Evolutionary conservation across 2,113 vertebrate species (phyloP).

Genomic region (Hystrix brachyura): DNA sequence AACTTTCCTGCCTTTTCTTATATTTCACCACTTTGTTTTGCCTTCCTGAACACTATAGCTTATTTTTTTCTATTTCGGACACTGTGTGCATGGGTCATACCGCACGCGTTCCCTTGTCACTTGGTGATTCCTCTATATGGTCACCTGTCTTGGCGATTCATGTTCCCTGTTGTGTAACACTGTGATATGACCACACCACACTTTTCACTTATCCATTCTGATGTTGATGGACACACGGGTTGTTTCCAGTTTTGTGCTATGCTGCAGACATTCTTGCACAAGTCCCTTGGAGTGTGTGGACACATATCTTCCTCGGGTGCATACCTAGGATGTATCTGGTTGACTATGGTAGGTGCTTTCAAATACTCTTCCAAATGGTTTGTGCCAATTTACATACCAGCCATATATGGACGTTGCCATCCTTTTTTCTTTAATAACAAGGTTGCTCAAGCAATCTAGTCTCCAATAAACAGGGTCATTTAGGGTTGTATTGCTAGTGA

Average conservation of each 20-base stretch:
- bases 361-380: not conserved
- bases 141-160: rapidly evolving
- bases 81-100: rapidly evolving
- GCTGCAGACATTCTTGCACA: not conserved
- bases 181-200: not conserved
- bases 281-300: not conserved
- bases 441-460: not conserved
- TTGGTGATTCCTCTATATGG: not conserved
- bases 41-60: not conserved
- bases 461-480: slow-evolving; percentile 31
- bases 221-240: not conserved
- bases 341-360: not conserved
- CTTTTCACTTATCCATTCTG: not conserved
- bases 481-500: slow-evolving; percentile 47
- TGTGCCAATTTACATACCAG: not conserved
- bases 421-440: not conserved
- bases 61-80: not conserved
- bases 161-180: not conserved
- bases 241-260: not conserved
- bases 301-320: not conserved
- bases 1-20: not conserved
- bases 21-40: not conserved
- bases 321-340: not conserved
- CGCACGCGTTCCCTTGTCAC: not conserved
- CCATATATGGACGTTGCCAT: not conserved